Base-by-base conservation (phyloP, 2,888 invertebrate species). In the Trimorus sp. region DNA sequence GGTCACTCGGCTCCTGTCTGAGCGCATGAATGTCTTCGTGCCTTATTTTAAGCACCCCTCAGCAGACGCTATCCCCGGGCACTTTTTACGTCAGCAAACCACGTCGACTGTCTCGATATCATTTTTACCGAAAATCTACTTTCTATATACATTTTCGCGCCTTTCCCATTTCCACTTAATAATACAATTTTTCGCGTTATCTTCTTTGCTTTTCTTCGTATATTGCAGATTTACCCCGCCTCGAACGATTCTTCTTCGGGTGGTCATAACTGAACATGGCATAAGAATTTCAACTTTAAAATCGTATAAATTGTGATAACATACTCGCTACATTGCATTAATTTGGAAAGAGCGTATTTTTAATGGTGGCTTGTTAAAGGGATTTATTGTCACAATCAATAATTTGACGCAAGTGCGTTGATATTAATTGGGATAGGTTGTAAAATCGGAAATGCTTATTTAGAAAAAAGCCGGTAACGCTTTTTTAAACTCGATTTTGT, bases 1-100 rank as follows among this genome's bases (percentile, higher is more conserved):
- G 88, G 89, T 89, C 88, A 87, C 88, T 86, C 87, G 89, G 90
- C 88, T 90, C 87, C 76, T 89, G 88, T 90, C 87, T 85, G 86
- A 88, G 85, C 86, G 79, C 79, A 79, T 82, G 66, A 82, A 82
- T 65, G 82, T 82, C 71, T 78, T 74, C 78, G 26, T 53, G 75
- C 78, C 78, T 78, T 78, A 82, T 78, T 82, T 60, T 70, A 78
- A 80, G 70, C 73, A 70, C 79, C 79, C 83, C 59, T 79, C 54
- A 75, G 63, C 63, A 77, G 79, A 74, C 74, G 76, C 75, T 83
- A 56, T 78, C 80, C 80, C 78, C 69, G 63, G 78, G 83, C 78
- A 81, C 75, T 83, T 83, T 83, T 83, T 78, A 81, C 75, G 83
- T 78, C 78, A 81, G 71, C 83, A 60, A 71, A 69, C 83, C 83